Evolutionary conservation across 2,797 vertebrate species (phyloP).

Genomic region (Schizothorax lantsangensis): DNA sequence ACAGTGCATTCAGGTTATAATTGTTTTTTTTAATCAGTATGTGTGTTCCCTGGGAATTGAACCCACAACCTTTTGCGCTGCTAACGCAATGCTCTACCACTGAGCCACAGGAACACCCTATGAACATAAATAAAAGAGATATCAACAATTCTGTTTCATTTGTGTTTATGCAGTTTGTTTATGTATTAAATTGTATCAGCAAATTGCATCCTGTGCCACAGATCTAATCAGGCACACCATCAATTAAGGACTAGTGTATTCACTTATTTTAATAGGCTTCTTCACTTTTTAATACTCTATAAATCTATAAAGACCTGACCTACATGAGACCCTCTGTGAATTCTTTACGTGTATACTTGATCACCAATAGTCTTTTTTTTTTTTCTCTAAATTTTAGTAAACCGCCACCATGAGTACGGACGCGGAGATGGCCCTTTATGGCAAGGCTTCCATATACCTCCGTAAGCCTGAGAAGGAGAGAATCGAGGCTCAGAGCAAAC

Average conservation of each 20-base stretch:
- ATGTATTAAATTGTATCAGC: neutral
- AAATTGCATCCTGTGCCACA: neutral
- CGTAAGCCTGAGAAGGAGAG: constrained; percentile 33
- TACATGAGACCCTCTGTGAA: neutral
- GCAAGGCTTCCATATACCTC: constrained; percentile 23
- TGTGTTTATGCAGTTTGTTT: neutral
- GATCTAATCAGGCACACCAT: neutral
- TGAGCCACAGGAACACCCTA: no score
- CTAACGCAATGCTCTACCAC: no score
- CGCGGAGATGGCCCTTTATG: constrained; percentile 19
- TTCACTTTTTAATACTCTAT: neutral
- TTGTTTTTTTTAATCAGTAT: no score
- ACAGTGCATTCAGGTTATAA: no score
- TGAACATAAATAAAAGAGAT: neutral
- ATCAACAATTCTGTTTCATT: neutral
- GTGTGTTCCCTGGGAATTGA: no score
- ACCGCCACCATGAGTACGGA: constrained; percentile 44
- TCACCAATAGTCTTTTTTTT: no score
- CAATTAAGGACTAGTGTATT: neutral
- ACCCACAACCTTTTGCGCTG: no score
- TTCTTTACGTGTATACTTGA: neutral
- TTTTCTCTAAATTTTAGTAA: neutral
- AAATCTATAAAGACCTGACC: neutral
- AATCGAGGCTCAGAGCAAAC: constrained; percentile 72
- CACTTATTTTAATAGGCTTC: neutral